phyloP scores from a whole-genome alignment of 2,113 vertebrate species.

The Neogobius melanostomus region DNA sequence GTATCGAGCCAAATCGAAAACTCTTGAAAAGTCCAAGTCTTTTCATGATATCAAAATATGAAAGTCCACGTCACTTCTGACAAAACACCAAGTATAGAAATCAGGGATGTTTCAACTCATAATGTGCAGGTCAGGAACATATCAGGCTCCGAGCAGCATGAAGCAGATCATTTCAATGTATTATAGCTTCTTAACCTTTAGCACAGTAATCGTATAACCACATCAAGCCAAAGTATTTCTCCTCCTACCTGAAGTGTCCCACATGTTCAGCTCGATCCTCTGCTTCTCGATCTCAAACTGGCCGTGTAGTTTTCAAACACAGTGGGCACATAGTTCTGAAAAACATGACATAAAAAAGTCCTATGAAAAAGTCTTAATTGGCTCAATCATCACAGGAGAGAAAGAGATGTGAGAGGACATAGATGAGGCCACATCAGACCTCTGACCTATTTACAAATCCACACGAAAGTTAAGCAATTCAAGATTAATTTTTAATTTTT shows the following conservation, averaged over 20 bases:
- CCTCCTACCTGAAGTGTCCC: conserved; percentile 90
- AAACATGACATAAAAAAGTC: conserved; percentile 10
- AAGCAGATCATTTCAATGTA: conserved; percentile 16
- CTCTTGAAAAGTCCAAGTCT: too few relatives aligned
- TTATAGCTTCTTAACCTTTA: neutral
- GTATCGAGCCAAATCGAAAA: too few relatives aligned
- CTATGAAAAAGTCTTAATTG: neutral
- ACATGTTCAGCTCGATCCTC: conserved; percentile 95
- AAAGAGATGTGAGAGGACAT: conserved; percentile 1
- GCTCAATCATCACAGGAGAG: conserved; percentile 15
- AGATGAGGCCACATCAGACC: conserved; percentile 30
- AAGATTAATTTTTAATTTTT: too few relatives aligned
- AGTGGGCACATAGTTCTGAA: conserved; percentile 80
- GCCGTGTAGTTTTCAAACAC: conserved; percentile 95
- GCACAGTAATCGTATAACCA: neutral
- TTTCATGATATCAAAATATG: conserved; percentile 2
- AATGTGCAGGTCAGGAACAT: too few relatives aligned
- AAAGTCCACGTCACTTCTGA: neutral
- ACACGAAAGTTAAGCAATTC: conserved; percentile 18
- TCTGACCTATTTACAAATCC: conserved; percentile 42
- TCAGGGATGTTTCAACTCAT: neutral
- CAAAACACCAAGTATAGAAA: neutral
- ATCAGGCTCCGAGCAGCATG: too few relatives aligned
- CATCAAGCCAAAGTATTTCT: neutral
- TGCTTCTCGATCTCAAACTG: conserved; percentile 91